These are phyloP conservation scores for Drosophila rubida DNA, from an alignment of 2,888 invertebrate species.

Conservation along the genomic window DNA sequence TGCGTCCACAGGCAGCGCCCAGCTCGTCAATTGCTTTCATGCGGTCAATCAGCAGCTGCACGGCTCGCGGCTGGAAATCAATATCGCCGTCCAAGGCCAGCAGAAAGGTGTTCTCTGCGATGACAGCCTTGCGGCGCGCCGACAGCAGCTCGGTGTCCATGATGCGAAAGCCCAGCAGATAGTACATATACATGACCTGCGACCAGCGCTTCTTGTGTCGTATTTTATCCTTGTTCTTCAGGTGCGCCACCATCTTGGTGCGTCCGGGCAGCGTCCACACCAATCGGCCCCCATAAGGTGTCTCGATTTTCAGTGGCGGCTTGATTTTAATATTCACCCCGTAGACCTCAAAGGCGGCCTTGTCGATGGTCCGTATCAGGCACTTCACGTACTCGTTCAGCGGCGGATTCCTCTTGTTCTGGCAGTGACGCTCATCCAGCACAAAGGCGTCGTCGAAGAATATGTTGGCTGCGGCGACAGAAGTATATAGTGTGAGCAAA, in stretches of 20 bases:
- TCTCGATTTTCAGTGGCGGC: constrained; percentile 90
- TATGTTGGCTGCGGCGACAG: constrained; percentile 86
- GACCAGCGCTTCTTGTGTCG: constrained; percentile 97
- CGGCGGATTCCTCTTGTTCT: constrained; percentile 87
- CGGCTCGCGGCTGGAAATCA: constrained; percentile 93
- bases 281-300: constrained; percentile 94
- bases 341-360: constrained; percentile 90
- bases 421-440: constrained; percentile 85
- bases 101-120: constrained; percentile 93
- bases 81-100: constrained; percentile 95
- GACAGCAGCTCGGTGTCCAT: constrained; percentile 87
- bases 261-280: constrained; percentile 94
- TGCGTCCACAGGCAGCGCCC: constrained; percentile 95
- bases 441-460: constrained; percentile 95
- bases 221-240: constrained; percentile 95
- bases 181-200: constrained; percentile 98
- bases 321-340: constrained; percentile 87
- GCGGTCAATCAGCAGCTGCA: constrained; percentile 91
- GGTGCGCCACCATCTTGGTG: constrained; percentile 93
- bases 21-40: constrained; percentile 93
- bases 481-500: neutral
- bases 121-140: constrained; percentile 86
- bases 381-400: constrained; percentile 93
- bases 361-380: constrained; percentile 90
- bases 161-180: constrained; percentile 92